phyloP scores from a whole-genome alignment of 2,113 vertebrate genomes.

The Etia nguti region DNA sequence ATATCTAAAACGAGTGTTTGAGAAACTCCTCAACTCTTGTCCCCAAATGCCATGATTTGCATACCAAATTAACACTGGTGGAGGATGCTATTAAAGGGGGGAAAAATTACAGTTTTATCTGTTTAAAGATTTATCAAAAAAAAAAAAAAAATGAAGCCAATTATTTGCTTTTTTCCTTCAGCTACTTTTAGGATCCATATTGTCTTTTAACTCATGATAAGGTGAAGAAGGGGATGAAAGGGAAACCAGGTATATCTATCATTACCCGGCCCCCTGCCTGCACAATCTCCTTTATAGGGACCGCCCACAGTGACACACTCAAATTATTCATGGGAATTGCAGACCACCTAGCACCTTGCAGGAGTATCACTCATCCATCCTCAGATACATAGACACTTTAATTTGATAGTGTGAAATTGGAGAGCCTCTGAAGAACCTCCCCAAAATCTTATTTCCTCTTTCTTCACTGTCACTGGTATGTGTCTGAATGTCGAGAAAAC shows the following conservation, averaged over 20 bases:
- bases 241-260: slow-evolving; percentile 50
- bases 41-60: neutral
- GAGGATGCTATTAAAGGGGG: neutral
- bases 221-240: slow-evolving; percentile 16
- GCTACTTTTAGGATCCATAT: neutral
- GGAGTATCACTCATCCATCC: slow-evolving; percentile 64
- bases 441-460: slow-evolving; percentile 47
- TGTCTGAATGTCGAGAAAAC: slow-evolving; percentile 18
- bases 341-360: slow-evolving; percentile 52
- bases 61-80: neutral
- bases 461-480: slow-evolving; percentile 24
- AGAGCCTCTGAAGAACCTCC: slow-evolving; percentile 46
- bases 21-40: neutral
- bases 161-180: neutral
- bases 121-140: neutral
- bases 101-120: neutral
- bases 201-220: slow-evolving; percentile 24
- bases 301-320: slow-evolving; percentile 64
- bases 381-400: slow-evolving; percentile 58
- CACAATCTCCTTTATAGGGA: slow-evolving; percentile 59
- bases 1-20: neutral
- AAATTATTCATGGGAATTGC: slow-evolving; percentile 70
- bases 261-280: slow-evolving; percentile 51
- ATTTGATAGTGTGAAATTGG: slow-evolving; percentile 66
- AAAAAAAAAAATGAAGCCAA: neutral